Conservation (phyloP, 2,888 invertebrate genomes). For the Arctia plantaginis region DNA sequence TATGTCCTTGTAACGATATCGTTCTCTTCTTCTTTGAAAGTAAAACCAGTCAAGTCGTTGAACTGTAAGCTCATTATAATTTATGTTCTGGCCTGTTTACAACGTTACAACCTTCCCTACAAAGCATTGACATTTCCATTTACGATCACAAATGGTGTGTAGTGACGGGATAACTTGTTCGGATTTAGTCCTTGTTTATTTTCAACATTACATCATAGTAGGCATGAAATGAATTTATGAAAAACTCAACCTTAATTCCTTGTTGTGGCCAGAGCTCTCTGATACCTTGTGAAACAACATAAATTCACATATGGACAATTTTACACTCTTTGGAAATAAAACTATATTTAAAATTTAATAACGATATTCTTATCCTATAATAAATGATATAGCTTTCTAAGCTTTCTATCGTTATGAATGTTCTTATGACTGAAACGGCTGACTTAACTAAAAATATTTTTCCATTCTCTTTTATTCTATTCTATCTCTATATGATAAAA, state of each 20-base stretch:
- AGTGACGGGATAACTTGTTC: conserved; percentile 21
- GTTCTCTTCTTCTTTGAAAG: conserved; percentile 43
- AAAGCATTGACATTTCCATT: conserved; percentile 44
- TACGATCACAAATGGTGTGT: conserved; percentile 32
- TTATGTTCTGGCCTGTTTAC: conserved; percentile 45
- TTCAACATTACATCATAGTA: conserved; percentile 5
- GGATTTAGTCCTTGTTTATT: conserved; percentile 27
- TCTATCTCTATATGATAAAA: not conserved
- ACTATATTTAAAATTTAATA: not conserved
- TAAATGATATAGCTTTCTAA: not conserved
- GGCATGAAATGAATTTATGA: not conserved
- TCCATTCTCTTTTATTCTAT: conserved; percentile 4
- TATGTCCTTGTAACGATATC: conserved; percentile 25
- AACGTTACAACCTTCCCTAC: conserved; percentile 36
- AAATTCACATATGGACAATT: not conserved
- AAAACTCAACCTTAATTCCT: not conserved
- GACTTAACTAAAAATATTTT: not conserved
- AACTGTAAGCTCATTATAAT: conserved; percentile 38
- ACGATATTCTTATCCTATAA: not conserved
- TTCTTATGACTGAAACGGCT: not conserved
- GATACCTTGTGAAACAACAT: not conserved
- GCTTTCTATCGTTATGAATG: not conserved
- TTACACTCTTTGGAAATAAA: not conserved
- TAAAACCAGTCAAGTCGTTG: conserved; percentile 44
- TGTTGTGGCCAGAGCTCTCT: conserved; percentile 11